Base-by-base conservation (phyloP, 2,888 invertebrate genomes). In the Rhorus exstirpatorius region DNA sequence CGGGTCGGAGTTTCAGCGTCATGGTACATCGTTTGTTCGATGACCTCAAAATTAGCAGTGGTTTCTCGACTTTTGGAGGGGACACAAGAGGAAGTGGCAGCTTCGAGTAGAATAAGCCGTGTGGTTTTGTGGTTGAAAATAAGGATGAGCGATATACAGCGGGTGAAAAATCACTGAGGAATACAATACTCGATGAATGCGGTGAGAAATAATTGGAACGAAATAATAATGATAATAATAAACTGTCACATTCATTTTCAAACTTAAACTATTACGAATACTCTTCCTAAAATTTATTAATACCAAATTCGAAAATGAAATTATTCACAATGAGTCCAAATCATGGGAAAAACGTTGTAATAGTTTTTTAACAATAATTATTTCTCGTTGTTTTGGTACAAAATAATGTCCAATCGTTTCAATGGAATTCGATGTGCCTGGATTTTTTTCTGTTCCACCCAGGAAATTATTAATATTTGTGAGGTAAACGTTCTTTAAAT, bases 31-130 rank as follows among this genome's bases (percentile, higher is more conserved):
- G 84, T 84, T 86, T 85, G 84, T 86, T 83, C 83, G 84, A 84
- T 86, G 84, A 85, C 86, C 83, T 76, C 79, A 71, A 85, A 88
- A 87, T 86, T 87, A 87, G 83, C 83, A 76, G 53, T 31, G 55
- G 71, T 31, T 70, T 67, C 53, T 74, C 70, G 61, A 68, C 68
- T 49, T 75, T 51, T 44, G 19, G 17, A 55, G 24, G 17, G 41
- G 21, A 3, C 12, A 26, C 19, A 31, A 63, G 17, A 38, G 35
- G 19, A 38, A 46, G 55, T 44, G 46, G 24, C 21, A 46, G 31
- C 21, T 74, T 41, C 12, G 17, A 79, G 63, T 63, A 8, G 46
- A n/a, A 61, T 70, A 44, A 46, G 41, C 41, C 35, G 14, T 26
- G 58, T 58, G 58, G 12, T 70, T 70, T 38, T n/a, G 6, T 2